Conservation (phyloP, 2,888 invertebrate species). For the Acholoe squamosa region DNA sequence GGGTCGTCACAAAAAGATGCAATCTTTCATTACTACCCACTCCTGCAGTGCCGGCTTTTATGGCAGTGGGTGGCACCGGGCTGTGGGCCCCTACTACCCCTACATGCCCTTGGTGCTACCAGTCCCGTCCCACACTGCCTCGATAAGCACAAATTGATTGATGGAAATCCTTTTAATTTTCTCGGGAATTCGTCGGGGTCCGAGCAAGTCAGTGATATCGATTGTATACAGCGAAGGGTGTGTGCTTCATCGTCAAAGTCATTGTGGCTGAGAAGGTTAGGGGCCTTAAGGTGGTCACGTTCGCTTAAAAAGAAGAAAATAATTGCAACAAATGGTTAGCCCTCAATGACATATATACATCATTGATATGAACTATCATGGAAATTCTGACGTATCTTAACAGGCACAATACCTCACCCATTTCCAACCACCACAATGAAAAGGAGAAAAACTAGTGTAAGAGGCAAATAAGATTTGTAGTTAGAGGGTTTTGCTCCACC, state of each 20-base stretch:
- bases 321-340: too few species aligned
- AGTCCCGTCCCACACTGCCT: neutral
- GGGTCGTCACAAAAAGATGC: neutral
- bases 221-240: neutral
- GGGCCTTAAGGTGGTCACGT: too few species aligned
- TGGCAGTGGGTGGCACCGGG: neutral
- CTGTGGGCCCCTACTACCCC: neutral
- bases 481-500: too few species aligned
- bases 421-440: too few species aligned
- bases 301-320: too few species aligned
- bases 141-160: slow-evolving; percentile 42
- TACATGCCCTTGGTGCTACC: neutral
- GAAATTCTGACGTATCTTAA: too few species aligned
- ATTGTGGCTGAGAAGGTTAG: neutral
- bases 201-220: neutral
- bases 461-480: too few species aligned
- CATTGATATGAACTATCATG: too few species aligned
- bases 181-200: neutral
- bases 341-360: too few species aligned
- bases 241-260: neutral
- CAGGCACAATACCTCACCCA: too few species aligned
- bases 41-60: neutral
- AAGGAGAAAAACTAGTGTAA: too few species aligned
- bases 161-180: slow-evolving; percentile 37
- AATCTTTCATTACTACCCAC: slow-evolving; percentile 27